These are phyloP conservation scores for Sarcophaga carnaria DNA, from an alignment of 2,888 invertebrate species.

Conservation along the genomic window DNA sequence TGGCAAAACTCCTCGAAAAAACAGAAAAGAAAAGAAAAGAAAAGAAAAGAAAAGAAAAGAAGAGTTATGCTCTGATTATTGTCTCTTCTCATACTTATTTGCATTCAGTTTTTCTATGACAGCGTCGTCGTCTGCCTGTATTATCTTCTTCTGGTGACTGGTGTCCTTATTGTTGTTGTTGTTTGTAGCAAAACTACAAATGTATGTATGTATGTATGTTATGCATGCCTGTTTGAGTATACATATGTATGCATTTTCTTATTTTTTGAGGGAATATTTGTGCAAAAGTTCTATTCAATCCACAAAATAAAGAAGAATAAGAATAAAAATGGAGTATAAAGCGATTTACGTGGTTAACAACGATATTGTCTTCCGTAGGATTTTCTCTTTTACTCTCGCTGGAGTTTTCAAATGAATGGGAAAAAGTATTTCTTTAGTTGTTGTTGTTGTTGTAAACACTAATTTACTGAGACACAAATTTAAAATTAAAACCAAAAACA, in stretches of 20 bases:
- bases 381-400: slow-evolving; percentile 10
- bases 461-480: slow-evolving; percentile 57
- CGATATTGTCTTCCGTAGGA: slow-evolving; percentile 19
- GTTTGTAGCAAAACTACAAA: background rate
- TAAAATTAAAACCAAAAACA: slow-evolving; percentile 49
- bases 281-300: slow-evolving; percentile 29
- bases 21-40: too few species aligned
- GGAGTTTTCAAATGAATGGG: background rate
- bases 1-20: slow-evolving; percentile 41
- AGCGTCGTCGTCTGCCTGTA: background rate
- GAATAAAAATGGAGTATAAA: slow-evolving; percentile 1
- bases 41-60: slow-evolving; percentile 31
- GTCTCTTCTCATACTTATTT: slow-evolving; percentile 47
- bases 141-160: too few species aligned
- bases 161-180: background rate
- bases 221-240: background rate
- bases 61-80: slow-evolving; percentile 64
- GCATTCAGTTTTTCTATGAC: slow-evolving; percentile 39
- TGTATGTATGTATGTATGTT: background rate
- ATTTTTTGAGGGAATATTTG: background rate
- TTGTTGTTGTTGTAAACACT: slow-evolving; percentile 30
- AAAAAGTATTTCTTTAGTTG: background rate
- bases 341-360: slow-evolving; percentile 34
- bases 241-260: background rate
- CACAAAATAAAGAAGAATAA: background rate